Base-by-base conservation (phyloP, 2,113 vertebrate species). In the Salvelinus sp. region DNA sequence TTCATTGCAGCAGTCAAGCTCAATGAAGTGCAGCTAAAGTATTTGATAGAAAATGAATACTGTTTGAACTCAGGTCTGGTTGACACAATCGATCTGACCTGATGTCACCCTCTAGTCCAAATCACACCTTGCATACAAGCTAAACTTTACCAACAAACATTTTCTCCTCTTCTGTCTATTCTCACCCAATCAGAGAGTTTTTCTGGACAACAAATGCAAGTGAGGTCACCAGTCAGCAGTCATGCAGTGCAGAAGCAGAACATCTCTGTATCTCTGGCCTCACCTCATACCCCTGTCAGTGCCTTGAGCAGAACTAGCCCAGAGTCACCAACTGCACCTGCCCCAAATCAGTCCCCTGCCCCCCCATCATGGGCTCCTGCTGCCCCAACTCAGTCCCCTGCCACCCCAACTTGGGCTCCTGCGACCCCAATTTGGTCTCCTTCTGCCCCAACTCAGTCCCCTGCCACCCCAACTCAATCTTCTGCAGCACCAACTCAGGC, bases 241-340 rank as follows among this genome's bases (percentile, higher is more conserved):
- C 76, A 73, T 22, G 57, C 4, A 54, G 50, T 80, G 0, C 76
- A 80, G 6, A 91, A 87, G 83, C 92, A 93, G n/a, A 93, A 93
- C 38, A 86, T 85, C 6, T 90, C 93, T 18, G 82, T 86, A 20
- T 60, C 92, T 18, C 80, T 93, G 74, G 7, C 91, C 76, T 89
- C 88, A 85, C 88, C 93, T 0, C 95, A 95, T 83, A 91, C 93
- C 85, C 93, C 96, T 0, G 91, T 96, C 80, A 93, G 94, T 1
- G 93, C 95, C 1, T 67, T 93, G 76, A 94, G 92, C 22, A 83
- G 91, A 92, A 71, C 54, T 50, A 67, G 75, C 74, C 23, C 54
- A 47, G 9, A 57, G 64, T 23, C 1, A 23, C 30, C 18, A 16
- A 9, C 66, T 10, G 28, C 20, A 33, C 16, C 12, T 4, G 13